phyloP scores from a whole-genome alignment of 30 jellyfish, hydroid and myxozoan species.

The Aurelia sp. region DNA sequence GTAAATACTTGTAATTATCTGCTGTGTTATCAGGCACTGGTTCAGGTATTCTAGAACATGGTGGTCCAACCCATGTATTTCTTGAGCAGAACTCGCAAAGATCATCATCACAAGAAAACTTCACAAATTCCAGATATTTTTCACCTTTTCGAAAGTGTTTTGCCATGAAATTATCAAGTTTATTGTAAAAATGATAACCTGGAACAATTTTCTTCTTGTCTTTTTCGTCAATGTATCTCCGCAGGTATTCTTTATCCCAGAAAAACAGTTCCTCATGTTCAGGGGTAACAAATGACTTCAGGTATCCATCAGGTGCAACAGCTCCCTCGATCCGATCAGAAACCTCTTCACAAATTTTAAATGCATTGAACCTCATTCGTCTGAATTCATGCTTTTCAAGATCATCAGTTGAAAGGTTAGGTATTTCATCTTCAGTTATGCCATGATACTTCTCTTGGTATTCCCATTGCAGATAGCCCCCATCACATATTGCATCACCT shows the following conservation, averaged over 20 bases:
- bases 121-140: neutral
- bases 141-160: slow-evolving; percentile 3
- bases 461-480: slow-evolving; percentile 32
- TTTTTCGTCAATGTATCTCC: neutral
- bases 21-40: slow-evolving; percentile 42
- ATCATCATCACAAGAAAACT: neutral
- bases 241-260: slow-evolving; percentile 19
- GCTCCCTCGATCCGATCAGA: slow-evolving; percentile 35
- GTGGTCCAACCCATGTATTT: slow-evolving; percentile 45
- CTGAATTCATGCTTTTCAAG: slow-evolving; percentile 12
- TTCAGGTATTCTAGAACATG: slow-evolving; percentile 28
- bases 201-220: slow-evolving; percentile 16
- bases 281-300: slow-evolving; percentile 19
- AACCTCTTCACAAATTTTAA: slow-evolving; percentile 44
- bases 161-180: neutral
- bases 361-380: slow-evolving; percentile 34
- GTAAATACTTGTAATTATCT: slow-evolving; percentile 26
- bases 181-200: slow-evolving; percentile 9
- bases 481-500: slow-evolving; percentile 52
- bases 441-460: slow-evolving; percentile 23
- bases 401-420: slow-evolving; percentile 23
- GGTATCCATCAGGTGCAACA: slow-evolving; percentile 43
- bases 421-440: slow-evolving; percentile 18
- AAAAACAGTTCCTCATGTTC: slow-evolving; percentile 20
- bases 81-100: slow-evolving; percentile 9